Base-by-base conservation (phyloP, 2,888 invertebrate genomes). In the Cryptosula pallasiana region DNA sequence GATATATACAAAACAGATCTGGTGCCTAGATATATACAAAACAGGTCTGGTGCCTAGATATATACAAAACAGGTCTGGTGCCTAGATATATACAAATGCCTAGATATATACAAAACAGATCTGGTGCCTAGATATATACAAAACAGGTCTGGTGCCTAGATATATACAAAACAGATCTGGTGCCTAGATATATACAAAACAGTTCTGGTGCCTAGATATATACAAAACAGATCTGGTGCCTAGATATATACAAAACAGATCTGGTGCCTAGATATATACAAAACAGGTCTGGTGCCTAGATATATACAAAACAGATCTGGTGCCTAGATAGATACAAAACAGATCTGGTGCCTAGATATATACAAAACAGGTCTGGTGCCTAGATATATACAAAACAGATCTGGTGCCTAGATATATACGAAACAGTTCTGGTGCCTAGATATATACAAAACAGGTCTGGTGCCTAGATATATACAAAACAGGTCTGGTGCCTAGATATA, bases 191-290 rank as follows among this genome's bases (percentile, higher is more conserved):
- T n/a, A n/a, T n/a, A n/a, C n/a, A n/a, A 83, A 99, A 94, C 76
- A 99, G 85, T 76, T 95, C 94, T 0, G 98, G 97, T 72, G 98
- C 94, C 91, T 91, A 78, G 34, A 80, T n/a, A n/a, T n/a, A n/a
- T n/a, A n/a, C n/a, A n/a, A 83, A 99, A 94, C 76, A 99, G 85
- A 76, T 95, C 94, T 0, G 98, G 97, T 72, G 98, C 94, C 91
- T 91, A 78, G 34, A 80, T n/a, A n/a, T n/a, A n/a, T n/a, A n/a
- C n/a, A n/a, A 83, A 99, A 94, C 76, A 99, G 85, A 76, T 95
- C 94, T 0, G 98, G 97, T 72, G 98, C 94, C 91, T 91, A 78
- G 34, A 80, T n/a, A n/a, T n/a, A n/a, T n/a, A n/a, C n/a, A n/a
- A 83, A 99, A 94, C 76, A 99, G 85, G 76, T 95, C 94, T 0